phyloP scores from a whole-genome alignment of 2,797 vertebrate species.

The Galaxias olidus region DNA sequence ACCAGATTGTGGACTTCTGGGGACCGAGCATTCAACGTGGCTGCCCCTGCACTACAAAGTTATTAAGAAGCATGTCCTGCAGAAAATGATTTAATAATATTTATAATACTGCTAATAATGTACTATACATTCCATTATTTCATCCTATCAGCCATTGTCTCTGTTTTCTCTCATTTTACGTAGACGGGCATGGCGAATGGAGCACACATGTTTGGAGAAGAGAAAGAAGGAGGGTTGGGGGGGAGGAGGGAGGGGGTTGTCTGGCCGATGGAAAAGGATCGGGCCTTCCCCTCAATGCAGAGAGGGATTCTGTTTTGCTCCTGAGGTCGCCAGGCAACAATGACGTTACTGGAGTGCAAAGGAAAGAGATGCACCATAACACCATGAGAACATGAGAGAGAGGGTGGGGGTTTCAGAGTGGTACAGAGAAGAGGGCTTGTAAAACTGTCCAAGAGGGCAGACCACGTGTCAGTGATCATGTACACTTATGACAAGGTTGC shows the following conservation, averaged over 20 bases:
- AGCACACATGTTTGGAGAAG: constrained; percentile 19
- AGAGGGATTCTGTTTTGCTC: constrained; percentile 82
- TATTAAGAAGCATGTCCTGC: too few relatives aligned
- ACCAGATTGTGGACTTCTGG: too few relatives aligned
- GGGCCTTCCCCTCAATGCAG: constrained; percentile 67
- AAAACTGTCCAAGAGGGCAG: too few relatives aligned
- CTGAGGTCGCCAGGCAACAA: constrained; percentile 70
- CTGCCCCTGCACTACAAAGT: too few relatives aligned
- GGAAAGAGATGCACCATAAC: constrained; percentile 54
- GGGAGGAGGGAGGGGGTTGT: constrained; percentile 37
- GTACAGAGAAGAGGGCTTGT: neutral
- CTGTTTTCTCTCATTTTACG: too few relatives aligned
- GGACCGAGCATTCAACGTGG: too few relatives aligned
- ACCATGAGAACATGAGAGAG: constrained; percentile 31
- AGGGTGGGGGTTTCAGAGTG: neutral
- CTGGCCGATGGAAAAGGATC: constrained; percentile 47
- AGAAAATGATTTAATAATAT: too few relatives aligned
- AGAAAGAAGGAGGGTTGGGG: constrained; percentile 5
- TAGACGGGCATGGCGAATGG: constrained; percentile 7
- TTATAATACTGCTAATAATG: too few relatives aligned
- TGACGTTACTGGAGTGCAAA: constrained; percentile 67
- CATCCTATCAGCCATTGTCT: too few relatives aligned
- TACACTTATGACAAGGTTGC: too few relatives aligned
- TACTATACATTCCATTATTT: too few relatives aligned
- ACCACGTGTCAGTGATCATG: too few relatives aligned